Conservation (phyloP, 2,797 vertebrate genomes). For the Brotula barbata region DNA sequence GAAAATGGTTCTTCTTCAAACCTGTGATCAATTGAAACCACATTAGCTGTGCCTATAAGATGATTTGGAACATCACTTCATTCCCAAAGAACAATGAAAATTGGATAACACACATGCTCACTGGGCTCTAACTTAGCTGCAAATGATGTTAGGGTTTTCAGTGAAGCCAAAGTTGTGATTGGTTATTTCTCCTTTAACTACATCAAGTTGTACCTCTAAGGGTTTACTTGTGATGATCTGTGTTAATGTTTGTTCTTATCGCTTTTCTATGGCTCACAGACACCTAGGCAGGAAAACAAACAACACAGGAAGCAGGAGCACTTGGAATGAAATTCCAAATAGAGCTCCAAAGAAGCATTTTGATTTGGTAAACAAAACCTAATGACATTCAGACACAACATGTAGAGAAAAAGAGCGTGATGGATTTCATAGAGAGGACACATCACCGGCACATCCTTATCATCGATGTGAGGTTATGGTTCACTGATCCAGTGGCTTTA, state of each 20-base stretch:
- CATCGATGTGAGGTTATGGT: conserved; percentile 25
- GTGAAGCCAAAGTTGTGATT: conserved; percentile 82
- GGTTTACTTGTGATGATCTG: conserved; percentile 76
- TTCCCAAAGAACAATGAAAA: conserved; percentile 88
- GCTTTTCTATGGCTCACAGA: conserved; percentile 72
- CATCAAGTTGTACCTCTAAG: conserved; percentile 79
- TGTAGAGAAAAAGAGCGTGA: no score
- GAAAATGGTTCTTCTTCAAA: conserved; percentile 84
- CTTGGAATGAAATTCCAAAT: conserved; percentile 57
- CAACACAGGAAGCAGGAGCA: conserved; percentile 29
- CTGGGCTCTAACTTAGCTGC: conserved; percentile 77
- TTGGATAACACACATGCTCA: conserved; percentile 88
- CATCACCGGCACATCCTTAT: no score
- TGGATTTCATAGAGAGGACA: no score
- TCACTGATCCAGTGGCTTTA: conserved; percentile 42
- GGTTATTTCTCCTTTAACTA: conserved; percentile 82
- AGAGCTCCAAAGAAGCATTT: conserved; percentile 22
- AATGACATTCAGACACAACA: no score
- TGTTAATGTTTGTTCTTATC: conserved; percentile 75
- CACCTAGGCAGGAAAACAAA: conserved; percentile 54
- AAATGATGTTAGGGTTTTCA: conserved; percentile 89
- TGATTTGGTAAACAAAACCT: neutral
- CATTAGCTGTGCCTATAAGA: conserved; percentile 91
- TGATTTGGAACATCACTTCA: conserved; percentile 91
- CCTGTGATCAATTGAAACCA: conserved; percentile 90